Conservation (phyloP, 1,140 invertebrate species). For the Drosophila sturtevanti region DNA sequence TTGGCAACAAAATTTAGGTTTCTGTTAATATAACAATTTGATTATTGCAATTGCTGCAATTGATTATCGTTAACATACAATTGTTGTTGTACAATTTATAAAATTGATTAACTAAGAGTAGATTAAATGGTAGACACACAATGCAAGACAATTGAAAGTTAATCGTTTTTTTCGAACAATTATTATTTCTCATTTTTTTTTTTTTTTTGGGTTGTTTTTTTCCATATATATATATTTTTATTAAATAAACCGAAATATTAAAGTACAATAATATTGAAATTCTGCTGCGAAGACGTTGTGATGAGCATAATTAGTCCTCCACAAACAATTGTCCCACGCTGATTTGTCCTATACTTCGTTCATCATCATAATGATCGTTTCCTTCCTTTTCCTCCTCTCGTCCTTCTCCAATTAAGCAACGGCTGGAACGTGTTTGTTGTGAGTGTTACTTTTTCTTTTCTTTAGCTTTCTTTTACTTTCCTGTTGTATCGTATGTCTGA, state of each 20-base stretch:
- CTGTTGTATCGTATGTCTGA: background rate
- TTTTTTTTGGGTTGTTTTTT: conserved; percentile 36
- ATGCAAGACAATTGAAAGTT: conserved; percentile 66
- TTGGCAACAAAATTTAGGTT: conserved; percentile 48
- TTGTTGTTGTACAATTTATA: conserved; percentile 69
- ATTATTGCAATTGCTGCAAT: conserved; percentile 41
- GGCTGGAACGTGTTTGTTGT: background rate
- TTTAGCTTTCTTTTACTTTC: background rate
- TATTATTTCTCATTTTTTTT: conserved; percentile 36
- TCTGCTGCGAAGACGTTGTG: conserved; percentile 64
- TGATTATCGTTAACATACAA: conserved; percentile 58
- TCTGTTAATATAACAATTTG: conserved; percentile 74
- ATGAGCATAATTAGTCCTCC: conserved; percentile 27
- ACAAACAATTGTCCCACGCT: conserved; percentile 31
- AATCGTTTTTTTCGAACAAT: conserved; percentile 46
- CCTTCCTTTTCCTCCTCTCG: background rate
- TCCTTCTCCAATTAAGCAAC: background rate
- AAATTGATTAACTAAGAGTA: conserved; percentile 53
- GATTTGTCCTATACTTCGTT: conserved; percentile 11
- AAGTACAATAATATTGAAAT: conserved; percentile 82
- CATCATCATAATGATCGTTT: background rate
- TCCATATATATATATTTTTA: conserved; percentile 78
- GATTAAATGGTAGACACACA: conserved; percentile 64
- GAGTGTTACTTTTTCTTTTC: background rate
- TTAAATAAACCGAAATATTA: conserved; percentile 83